Evolutionary conservation across 2,888 invertebrate species (phyloP).

Genomic region (Scaptomyza cyrtandrae): DNA sequence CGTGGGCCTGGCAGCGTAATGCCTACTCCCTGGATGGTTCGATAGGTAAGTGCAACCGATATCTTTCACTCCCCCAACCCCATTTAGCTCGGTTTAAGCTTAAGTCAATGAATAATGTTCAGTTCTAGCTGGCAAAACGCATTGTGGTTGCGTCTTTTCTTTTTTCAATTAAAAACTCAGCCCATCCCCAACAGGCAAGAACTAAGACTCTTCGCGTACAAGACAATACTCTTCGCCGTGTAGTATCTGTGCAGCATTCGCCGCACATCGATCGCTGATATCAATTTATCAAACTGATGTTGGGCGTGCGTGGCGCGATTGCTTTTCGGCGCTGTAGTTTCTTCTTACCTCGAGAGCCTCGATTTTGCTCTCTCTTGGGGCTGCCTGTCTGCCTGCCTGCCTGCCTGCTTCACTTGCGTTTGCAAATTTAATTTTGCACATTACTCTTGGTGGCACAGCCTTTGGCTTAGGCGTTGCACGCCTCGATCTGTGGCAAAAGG

Average conservation of each 20-base stretch:
- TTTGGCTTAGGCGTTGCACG: conserved; percentile 65
- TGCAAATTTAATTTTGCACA: conserved; percentile 80
- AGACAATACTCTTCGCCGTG: conserved; percentile 42
- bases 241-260: conserved; percentile 33
- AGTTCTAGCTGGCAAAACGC: conserved; percentile 11
- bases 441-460: conserved; percentile 72
- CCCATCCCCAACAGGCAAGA: conserved; percentile 35
- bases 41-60: conserved; percentile 85
- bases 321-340: conserved; percentile 69
- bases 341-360: neutral
- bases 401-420: conserved; percentile 35
- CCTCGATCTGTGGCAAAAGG: conserved; percentile 18
- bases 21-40: conserved; percentile 87
- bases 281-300: conserved; percentile 84
- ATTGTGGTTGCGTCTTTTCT: conserved; percentile 62
- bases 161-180: conserved; percentile 76
- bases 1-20: conserved; percentile 89
- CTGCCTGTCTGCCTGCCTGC: neutral
- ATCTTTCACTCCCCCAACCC: neutral
- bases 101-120: conserved; percentile 36
- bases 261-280: conserved; percentile 82
- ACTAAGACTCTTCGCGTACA: conserved; percentile 16
- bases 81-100: neutral
- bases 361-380: conserved; percentile 4
- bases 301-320: conserved; percentile 81